Conservation (phyloP, 2,797 vertebrate genomes). For the Artibeus lituratus region DNA sequence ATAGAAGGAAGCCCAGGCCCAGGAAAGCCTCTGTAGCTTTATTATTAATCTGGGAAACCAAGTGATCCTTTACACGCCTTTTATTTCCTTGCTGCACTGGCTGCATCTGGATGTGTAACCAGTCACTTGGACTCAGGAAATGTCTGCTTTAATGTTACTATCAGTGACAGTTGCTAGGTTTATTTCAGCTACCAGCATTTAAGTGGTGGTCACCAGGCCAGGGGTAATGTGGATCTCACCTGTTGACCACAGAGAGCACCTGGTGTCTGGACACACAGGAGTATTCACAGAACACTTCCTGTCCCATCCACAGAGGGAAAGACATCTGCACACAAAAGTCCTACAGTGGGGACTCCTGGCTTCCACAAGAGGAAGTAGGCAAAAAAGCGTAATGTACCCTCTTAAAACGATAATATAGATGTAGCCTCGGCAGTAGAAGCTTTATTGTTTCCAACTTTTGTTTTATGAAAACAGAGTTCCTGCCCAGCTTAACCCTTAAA, state of each 20-base stretch:
- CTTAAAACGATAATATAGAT: background rate
- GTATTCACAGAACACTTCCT: background rate
- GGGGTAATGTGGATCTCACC: background rate
- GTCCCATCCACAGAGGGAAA: background rate
- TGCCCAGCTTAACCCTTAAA: background rate
- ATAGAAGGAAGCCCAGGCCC: background rate
- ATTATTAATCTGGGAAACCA: background rate
- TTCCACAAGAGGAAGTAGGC: background rate
- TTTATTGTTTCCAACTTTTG: background rate
- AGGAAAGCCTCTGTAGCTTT: background rate
- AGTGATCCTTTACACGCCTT: background rate
- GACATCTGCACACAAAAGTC: background rate
- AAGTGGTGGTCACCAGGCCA: background rate
- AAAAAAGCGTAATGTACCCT: background rate
- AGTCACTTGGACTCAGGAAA: background rate
- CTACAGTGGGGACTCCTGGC: background rate
- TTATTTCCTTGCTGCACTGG: background rate
- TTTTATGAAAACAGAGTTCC: conserved; percentile 11
- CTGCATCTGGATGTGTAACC: background rate
- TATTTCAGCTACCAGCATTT: background rate
- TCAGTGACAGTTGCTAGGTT: background rate
- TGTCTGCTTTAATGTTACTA: conserved; percentile 8
- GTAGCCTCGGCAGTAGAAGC: background rate
- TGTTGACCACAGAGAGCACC: background rate
- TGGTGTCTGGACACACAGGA: background rate